Evolutionary conservation across 2,888 invertebrate species (phyloP).

Genomic region (Tetranychus piercei): DNA sequence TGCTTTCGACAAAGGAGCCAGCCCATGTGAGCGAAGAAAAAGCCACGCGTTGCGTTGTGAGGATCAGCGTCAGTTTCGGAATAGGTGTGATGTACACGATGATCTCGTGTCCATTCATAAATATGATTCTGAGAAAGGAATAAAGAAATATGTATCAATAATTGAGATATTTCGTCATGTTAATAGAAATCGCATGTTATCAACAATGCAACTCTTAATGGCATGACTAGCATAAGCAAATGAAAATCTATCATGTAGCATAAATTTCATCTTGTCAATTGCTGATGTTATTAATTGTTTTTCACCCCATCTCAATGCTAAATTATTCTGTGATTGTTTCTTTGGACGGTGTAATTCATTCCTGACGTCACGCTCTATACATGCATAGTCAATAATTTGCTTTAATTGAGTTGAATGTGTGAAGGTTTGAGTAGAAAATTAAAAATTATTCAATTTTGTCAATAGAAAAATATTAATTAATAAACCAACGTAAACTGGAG

Average conservation of each 20-base stretch:
- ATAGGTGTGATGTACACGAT: constrained; percentile 34
- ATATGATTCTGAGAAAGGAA: constrained; percentile 30
- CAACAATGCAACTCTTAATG: too few relatives aligned
- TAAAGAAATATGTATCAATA: not conserved
- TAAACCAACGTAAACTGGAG: too few relatives aligned
- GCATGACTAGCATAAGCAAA: not conserved
- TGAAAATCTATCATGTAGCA: not conserved
- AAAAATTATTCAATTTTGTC: too few relatives aligned
- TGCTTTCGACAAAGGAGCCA: constrained; percentile 39
- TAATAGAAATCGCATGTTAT: not conserved
- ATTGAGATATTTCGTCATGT: not conserved
- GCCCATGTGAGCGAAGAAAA: constrained; percentile 40
- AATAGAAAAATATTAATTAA: too few relatives aligned
- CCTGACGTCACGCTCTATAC: not conserved
- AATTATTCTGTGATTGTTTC: too few relatives aligned
- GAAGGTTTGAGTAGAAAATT: too few relatives aligned
- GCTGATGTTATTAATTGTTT: too few relatives aligned
- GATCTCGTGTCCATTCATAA: constrained; percentile 34
- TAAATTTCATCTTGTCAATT: too few relatives aligned
- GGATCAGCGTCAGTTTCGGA: constrained; percentile 35
- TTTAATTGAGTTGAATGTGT: too few relatives aligned
- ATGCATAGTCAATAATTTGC: too few relatives aligned
- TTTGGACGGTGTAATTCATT: too few relatives aligned
- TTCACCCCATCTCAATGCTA: too few relatives aligned
- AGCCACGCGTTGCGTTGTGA: constrained; percentile 35